Evolutionary conservation across 1,140 invertebrate genomes (phyloP), one percentile per base, ranked within the genome.

Genomic region (Trissolcus basalis): DNA sequence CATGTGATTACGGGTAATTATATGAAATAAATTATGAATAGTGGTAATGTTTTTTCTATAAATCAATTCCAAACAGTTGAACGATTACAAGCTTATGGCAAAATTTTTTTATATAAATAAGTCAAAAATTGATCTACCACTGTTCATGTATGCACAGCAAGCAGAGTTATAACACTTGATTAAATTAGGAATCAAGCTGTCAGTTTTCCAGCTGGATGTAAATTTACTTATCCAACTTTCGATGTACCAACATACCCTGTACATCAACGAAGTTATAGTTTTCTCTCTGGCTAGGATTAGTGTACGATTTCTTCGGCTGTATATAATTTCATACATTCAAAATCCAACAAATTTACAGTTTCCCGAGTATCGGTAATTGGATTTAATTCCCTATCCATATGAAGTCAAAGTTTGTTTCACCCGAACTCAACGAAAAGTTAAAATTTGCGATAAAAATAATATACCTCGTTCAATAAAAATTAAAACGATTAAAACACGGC

Each of bases 201-300:
- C 54, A 45, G 54, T 45, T 59, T 27, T 48, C 47, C 13, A 51
- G 39, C 54, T 13, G 51, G 48, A 41, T 44, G 64, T 48, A 60
- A 60, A 55, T 69, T 59, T 60, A 60, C 65, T 60, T 69, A 70
- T 60, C 50, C 32, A 70, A 70, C 56, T 70, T 70, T 68, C 55
- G 16, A 47, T 63, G 41, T 53, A 50, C 50, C 50, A 45, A 58
- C 50, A 58, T 58, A 67, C 14, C 48, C 33, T 35, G 27, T 14
- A 15, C 47, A 36, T 50, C 45, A 56, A 67, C 47, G 9, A 58
- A 67, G 63, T 67, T 67, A 47, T 48, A 41, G 43, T 55, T 32
- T 44, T 64, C 32, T 35, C 44, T 41, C 27, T 1, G 12, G 43
- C 43, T 44, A 7, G 12, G 12, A 13, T 7, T 44, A 13, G 43